Percentiles rank a stretch among this genome's conserved stretches.
These are phyloP conservation scores for Drosophila tristis DNA, from an alignment of 1,140 invertebrate species.

Conservation along the genomic window DNA sequence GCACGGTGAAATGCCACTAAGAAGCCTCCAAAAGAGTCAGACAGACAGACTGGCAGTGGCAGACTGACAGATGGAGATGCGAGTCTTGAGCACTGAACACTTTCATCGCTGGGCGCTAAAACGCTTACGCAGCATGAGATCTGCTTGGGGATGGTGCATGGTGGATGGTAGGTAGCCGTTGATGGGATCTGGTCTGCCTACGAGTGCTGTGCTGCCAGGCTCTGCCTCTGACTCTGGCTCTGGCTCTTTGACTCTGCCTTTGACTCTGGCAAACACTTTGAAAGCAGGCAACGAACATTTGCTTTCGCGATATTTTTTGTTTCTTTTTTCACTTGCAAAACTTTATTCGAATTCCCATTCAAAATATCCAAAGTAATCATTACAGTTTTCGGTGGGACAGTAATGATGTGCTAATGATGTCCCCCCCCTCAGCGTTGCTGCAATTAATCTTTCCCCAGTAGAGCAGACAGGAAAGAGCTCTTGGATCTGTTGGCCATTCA, in stretches of 20 bases:
- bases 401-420: slow-evolving; percentile 81
- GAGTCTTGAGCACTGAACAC: slow-evolving; percentile 41
- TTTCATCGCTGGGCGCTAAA: slow-evolving; percentile 59
- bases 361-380: slow-evolving; percentile 43
- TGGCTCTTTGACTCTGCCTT: background rate
- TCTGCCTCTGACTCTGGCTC: slow-evolving; percentile 1
- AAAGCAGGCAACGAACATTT: slow-evolving; percentile 30
- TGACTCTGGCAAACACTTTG: slow-evolving; percentile 26
- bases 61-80: no score
- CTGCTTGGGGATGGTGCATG: slow-evolving; percentile 40
- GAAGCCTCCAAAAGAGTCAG: slow-evolving; percentile 16
- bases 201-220: slow-evolving; percentile 41
- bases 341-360: slow-evolving; percentile 27
- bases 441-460: slow-evolving; percentile 70
- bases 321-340: slow-evolving; percentile 9
- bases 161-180: slow-evolving; percentile 2
- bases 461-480: slow-evolving; percentile 35
- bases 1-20: slow-evolving; percentile 64
- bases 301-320: slow-evolving; percentile 19
- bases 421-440: slow-evolving; percentile 28
- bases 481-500: slow-evolving; percentile 21
- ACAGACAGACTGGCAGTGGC: background rate
- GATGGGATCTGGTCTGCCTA: slow-evolving; percentile 5
- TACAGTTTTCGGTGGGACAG: slow-evolving; percentile 44
- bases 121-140: slow-evolving; percentile 79